A percentile compares a stretch with the other conserved stretches of the same genome.
Conservation (phyloP, 2,113 vertebrate genomes). For the Beaufortia kweichowensis region DNA sequence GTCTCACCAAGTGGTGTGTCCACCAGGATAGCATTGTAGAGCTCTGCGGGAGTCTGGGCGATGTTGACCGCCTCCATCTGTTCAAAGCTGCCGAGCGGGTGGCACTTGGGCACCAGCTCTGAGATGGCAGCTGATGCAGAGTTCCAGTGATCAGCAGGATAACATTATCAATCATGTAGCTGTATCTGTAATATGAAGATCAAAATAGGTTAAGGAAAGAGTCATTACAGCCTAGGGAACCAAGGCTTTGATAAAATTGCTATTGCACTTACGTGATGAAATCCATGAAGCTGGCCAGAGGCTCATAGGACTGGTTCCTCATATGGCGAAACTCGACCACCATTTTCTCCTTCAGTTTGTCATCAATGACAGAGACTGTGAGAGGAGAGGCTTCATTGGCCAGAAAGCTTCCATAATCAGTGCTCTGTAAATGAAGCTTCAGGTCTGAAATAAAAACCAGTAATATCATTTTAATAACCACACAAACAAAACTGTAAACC, state of each 20-base stretch:
- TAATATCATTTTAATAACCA: neutral
- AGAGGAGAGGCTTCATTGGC: slow-evolving; percentile 95
- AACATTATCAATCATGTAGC: slow-evolving; percentile 99
- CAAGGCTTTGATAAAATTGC: no score
- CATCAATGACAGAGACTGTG: slow-evolving; percentile 94
- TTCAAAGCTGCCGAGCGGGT: slow-evolving; percentile 95
- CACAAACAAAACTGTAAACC: neutral
- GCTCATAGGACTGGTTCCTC: slow-evolving; percentile 97
- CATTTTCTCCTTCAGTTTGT: slow-evolving; percentile 99
- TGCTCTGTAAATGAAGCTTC: slow-evolving; percentile 97
- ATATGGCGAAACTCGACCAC: slow-evolving; percentile 98
- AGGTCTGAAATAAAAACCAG: slow-evolving; percentile 76
- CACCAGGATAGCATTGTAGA: slow-evolving; percentile 97
- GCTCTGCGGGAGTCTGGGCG: slow-evolving; percentile 95
- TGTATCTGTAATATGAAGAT: slow-evolving; percentile 85
- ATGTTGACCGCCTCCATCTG: slow-evolving; percentile 99
- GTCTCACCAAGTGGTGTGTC: slow-evolving; percentile 91
- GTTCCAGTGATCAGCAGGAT: slow-evolving; percentile 98
- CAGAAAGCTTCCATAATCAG: slow-evolving; percentile 96
- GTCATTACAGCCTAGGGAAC: no score
- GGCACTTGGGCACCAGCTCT: slow-evolving; percentile 95
- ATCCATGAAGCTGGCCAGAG: slow-evolving; percentile 94
- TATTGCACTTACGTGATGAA: slow-evolving; percentile 89
- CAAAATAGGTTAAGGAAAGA: no score
- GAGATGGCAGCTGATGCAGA: slow-evolving; percentile 93